phyloP scores from a whole-genome alignment of 1,140 invertebrate genomes.

The Pygmarrhopalites habei region DNA sequence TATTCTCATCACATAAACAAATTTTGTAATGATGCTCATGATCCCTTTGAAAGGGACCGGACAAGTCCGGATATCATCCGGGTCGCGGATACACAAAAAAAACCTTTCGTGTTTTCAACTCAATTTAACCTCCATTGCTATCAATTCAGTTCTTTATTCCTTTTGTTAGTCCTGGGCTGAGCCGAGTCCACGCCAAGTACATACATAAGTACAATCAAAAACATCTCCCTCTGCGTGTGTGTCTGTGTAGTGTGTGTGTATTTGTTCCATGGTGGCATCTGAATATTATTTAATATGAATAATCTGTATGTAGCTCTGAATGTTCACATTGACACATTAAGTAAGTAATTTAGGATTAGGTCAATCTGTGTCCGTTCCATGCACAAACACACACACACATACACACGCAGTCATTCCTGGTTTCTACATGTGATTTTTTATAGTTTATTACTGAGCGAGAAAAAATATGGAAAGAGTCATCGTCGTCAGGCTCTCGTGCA shows the following conservation, averaged over 20 bases:
- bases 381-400: too few relatives aligned
- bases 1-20: slow-evolving; percentile 15
- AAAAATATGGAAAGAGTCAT: neutral
- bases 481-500: neutral
- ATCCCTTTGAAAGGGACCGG: slow-evolving; percentile 5
- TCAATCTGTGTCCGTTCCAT: neutral
- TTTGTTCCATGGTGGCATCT: too few relatives aligned
- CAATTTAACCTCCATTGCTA: slow-evolving; percentile 5
- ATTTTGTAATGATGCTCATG: slow-evolving; percentile 11
- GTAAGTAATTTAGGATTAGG: slow-evolving; percentile 3
- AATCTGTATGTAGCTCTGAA: too few relatives aligned
- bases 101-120: slow-evolving; percentile 7
- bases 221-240: too few relatives aligned
- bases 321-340: neutral
- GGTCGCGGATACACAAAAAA: neutral
- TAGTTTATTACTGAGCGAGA: neutral
- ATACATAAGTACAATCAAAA: too few relatives aligned
- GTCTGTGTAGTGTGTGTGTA: too few relatives aligned
- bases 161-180: too few relatives aligned
- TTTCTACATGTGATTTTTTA: slow-evolving; percentile 1
- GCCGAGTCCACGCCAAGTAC: too few relatives aligned
- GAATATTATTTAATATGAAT: too few relatives aligned
- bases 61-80: slow-evolving; percentile 4
- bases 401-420: too few relatives aligned
- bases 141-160: too few relatives aligned